A percentile compares a stretch with the other conserved stretches of the same genome.
Conservation (phyloP, 2,113 vertebrate species). For the Cyphomyrus plagiostoma region DNA sequence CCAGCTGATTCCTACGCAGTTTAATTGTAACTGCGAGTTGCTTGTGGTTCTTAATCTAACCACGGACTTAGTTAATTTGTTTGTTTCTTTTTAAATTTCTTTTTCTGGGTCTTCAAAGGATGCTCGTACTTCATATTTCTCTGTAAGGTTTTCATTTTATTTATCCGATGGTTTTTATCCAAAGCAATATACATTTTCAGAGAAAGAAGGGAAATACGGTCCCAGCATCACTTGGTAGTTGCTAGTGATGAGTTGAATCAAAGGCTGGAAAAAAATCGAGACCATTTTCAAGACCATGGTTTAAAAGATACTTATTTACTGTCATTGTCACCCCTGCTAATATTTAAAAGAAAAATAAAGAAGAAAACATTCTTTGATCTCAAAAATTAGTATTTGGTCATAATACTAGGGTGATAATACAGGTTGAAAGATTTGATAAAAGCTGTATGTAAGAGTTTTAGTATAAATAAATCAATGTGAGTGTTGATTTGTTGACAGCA, state of each 20-base stretch:
- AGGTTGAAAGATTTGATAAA: neutral
- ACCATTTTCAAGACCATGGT: neutral
- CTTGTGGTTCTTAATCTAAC: neutral
- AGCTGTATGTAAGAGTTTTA: neutral
- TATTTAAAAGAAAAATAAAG: neutral
- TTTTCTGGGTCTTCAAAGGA: neutral
- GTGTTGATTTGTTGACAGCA: neutral
- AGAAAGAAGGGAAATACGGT: neutral
- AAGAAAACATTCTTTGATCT: neutral
- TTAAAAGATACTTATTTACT: neutral
- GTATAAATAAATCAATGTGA: neutral
- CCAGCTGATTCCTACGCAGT: neutral
- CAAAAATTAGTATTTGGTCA: neutral
- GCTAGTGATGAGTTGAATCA: neutral
- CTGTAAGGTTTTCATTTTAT: neutral
- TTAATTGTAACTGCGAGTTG: neutral
- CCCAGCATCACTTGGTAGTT: neutral
- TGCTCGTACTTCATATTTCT: neutral
- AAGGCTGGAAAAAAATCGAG: neutral
- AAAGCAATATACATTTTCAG: neutral
- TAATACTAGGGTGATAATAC: too few species aligned
- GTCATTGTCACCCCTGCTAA: neutral
- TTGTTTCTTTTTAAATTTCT: neutral
- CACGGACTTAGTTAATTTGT: neutral
- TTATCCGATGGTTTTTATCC: neutral